phyloP scores from a whole-genome alignment of 2,797 vertebrate species.

The Vireo griseus region DNA sequence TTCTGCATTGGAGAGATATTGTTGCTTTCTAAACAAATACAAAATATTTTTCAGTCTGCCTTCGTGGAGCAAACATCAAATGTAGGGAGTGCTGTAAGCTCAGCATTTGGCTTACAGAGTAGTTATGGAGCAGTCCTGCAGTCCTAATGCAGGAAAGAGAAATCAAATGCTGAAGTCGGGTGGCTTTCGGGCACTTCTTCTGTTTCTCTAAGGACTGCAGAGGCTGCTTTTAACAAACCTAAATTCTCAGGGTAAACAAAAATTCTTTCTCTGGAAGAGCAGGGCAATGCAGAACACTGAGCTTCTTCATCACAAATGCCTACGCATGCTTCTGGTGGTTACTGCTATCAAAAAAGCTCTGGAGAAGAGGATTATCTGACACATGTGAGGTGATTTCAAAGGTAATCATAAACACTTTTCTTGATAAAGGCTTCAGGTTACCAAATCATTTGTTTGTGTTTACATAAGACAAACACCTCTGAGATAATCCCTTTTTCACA shows the following conservation, averaged over 20 bases:
- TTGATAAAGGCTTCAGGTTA: neutral
- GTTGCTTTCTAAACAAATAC: slow-evolving; percentile 52
- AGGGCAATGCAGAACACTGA: neutral
- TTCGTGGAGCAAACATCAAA: slow-evolving; percentile 45
- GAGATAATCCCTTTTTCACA: neutral
- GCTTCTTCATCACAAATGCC: neutral
- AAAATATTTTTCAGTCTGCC: slow-evolving; percentile 58
- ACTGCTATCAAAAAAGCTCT: neutral
- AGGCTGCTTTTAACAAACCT: slow-evolving; percentile 31
- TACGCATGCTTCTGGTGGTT: neutral
- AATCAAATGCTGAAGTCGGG: neutral
- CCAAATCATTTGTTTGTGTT: neutral
- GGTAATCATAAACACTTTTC: neutral
- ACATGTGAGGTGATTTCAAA: neutral
- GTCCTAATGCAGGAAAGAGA: neutral
- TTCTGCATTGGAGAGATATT: slow-evolving; percentile 10
- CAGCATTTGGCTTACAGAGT: slow-evolving; percentile 10
- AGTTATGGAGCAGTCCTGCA: neutral
- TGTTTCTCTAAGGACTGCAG: neutral
- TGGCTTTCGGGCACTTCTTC: neutral
- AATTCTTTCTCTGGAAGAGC: neutral
- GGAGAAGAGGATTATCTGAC: neutral
- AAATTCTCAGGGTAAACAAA: slow-evolving; percentile 16
- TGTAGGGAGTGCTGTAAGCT: slow-evolving; percentile 1
- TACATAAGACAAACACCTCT: neutral